Conservation (phyloP, 1,140 invertebrate genomes). For the Drosophila biarmipes region DNA sequence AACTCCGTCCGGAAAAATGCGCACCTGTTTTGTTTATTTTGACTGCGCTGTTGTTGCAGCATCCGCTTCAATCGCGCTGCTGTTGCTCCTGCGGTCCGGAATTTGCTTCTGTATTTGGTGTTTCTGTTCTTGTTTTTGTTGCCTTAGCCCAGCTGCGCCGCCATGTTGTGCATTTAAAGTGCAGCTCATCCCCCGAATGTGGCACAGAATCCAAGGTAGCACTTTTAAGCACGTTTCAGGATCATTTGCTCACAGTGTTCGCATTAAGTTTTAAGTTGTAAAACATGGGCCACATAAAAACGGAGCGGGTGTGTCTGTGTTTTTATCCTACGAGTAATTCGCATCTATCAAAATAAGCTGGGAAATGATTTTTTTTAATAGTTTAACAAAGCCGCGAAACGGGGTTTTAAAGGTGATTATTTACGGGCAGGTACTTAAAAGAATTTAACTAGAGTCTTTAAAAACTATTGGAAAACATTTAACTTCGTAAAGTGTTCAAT, state of each 20-base stretch:
- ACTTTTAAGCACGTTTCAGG: slow-evolving; percentile 50
- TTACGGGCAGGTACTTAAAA: too few relatives aligned
- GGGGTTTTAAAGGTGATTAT: too few relatives aligned
- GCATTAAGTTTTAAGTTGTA: slow-evolving; percentile 42
- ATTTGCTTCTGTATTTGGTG: slow-evolving; percentile 7
- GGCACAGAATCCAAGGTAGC: slow-evolving; percentile 22
- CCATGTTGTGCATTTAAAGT: slow-evolving; percentile 66
- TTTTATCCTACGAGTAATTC: not conserved
- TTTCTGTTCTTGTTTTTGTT: slow-evolving; percentile 28
- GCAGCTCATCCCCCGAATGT: slow-evolving; percentile 21
- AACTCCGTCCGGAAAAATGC: slow-evolving; percentile 57
- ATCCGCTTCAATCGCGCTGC: slow-evolving; percentile 39
- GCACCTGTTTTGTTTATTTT: slow-evolving; percentile 81
- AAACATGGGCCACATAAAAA: slow-evolving; percentile 9
- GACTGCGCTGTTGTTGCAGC: slow-evolving; percentile 49
- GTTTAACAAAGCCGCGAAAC: too few relatives aligned
- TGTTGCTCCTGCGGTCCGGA: slow-evolving; percentile 17
- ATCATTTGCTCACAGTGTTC: slow-evolving; percentile 47
- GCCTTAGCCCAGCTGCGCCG: slow-evolving; percentile 34
- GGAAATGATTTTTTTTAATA: not conserved
- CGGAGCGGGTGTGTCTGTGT: not conserved
- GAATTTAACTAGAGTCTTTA: too few relatives aligned
- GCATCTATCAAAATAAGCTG: not conserved
- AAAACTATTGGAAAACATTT: not conserved
- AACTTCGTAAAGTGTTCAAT: too few relatives aligned